Conservation (phyloP, 2,797 vertebrate species). For the Cottoperca gobio region DNA sequence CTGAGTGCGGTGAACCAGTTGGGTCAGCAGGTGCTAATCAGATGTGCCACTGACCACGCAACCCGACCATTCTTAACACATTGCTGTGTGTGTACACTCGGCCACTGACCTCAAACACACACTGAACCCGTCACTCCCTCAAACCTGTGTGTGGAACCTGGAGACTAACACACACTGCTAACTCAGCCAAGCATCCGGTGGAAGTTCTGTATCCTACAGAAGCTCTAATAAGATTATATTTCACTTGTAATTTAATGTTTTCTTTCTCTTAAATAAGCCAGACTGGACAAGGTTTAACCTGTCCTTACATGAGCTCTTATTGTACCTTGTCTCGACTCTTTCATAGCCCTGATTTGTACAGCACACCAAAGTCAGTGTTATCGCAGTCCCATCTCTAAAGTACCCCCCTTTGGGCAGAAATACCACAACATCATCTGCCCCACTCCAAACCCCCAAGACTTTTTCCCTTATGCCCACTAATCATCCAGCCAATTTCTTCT, state of each 20-base stretch:
- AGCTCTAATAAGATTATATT: conserved; percentile 15
- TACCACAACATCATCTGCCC: conserved; percentile 57
- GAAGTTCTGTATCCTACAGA: conserved; percentile 1
- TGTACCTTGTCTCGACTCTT: conserved; percentile 10
- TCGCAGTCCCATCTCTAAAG: conserved; percentile 28
- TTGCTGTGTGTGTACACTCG: conserved; percentile 46
- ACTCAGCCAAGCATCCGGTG: conserved; percentile 3
- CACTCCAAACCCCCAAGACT: neutral
- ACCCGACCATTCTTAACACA: conserved; percentile 49
- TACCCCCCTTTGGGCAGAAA: conserved; percentile 43
- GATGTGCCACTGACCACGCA: conserved; percentile 63
- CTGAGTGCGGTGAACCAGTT: conserved; percentile 36
- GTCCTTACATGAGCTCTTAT: conserved; percentile 7
- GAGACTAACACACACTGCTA: neutral
- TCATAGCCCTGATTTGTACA: conserved; percentile 30
- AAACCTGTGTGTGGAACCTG: conserved; percentile 21
- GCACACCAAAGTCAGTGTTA: conserved; percentile 4
- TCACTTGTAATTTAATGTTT: conserved; percentile 4
- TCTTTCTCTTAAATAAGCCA: conserved; percentile 4
- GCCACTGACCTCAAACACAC: conserved; percentile 45
- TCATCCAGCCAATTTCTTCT: conserved; percentile 49
- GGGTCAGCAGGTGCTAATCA: conserved; percentile 69
- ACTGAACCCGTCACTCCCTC: conserved; percentile 8
- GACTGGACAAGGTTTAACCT: conserved; percentile 5
- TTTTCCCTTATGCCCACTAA: conserved; percentile 41